These are phyloP conservation scores for Halictus quadricinctus DNA, from an alignment of 2,888 invertebrate genomes.

Conservation along the genomic window DNA sequence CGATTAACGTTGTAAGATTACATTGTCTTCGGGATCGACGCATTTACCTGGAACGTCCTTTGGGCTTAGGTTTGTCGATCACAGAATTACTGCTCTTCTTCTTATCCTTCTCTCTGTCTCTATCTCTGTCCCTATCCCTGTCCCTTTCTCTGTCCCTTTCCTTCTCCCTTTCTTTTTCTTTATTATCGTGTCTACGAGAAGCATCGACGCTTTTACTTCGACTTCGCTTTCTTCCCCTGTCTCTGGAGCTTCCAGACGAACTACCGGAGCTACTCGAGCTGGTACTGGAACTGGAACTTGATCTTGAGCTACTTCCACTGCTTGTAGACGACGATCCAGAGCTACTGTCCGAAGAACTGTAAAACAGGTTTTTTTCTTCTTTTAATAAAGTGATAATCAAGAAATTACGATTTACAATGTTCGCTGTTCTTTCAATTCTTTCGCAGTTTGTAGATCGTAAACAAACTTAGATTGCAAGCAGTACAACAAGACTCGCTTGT, in stretches of 20 bases:
- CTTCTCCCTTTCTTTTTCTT: conserved; percentile 82
- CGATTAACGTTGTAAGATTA: background rate
- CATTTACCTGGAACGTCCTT: conserved; percentile 75
- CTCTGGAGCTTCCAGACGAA: conserved; percentile 85
- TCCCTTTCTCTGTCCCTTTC: conserved; percentile 82
- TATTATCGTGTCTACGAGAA: conserved; percentile 81
- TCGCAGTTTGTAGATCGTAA: background rate
- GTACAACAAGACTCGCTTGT: background rate
- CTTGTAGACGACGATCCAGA: conserved; percentile 85
- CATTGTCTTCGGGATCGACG: background rate
- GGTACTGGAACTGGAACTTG: conserved; percentile 90
- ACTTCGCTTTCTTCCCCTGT: conserved; percentile 85
- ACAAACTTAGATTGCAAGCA: background rate
- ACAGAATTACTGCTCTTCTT: conserved; percentile 79
- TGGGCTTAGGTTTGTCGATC: conserved; percentile 80
- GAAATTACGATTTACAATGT: background rate
- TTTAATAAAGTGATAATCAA: background rate
- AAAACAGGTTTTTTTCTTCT: conserved; percentile 8
- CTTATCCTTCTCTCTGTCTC: conserved; percentile 81
- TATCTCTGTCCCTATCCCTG: conserved; percentile 81
- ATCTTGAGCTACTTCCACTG: conserved; percentile 84
- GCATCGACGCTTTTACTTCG: conserved; percentile 80
- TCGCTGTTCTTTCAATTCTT: background rate
- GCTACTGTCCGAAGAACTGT: conserved; percentile 91
- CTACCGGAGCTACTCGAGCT: conserved; percentile 90